Base-by-base conservation (phyloP, 1,140 invertebrate genomes). In the Pseudomyrmex sp. region DNA sequence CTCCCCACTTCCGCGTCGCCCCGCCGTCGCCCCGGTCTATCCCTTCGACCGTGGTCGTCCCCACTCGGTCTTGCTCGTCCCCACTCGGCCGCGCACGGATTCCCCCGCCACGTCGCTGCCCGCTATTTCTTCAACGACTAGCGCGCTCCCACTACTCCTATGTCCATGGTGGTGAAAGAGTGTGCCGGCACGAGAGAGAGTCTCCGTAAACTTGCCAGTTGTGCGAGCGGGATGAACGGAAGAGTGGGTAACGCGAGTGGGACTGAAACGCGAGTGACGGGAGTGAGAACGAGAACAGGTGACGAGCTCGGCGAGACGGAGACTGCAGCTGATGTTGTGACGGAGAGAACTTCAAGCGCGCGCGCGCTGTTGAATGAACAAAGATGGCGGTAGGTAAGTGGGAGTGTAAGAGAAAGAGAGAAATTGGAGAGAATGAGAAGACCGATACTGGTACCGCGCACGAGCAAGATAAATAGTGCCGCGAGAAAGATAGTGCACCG, bases 11-110 rank as follows among this genome's bases (percentile, higher is more conserved):
- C 23, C 18, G 0, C 10, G 35, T 18, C 44, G 35, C 52, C 8
- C 2, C 44, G 2, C 10, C 13, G 35, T 23, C 59, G 46, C 73
- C 35, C 69, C 54, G 69, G 8, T 35, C 2, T 18, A 7, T 56
- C 77, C 84, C 85, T 82, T 15, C 76, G 56, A 46, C 77, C 46
- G 63, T 76, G 68, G 35, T 82, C 35, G 35, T 35, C 35, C 35
- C 35, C 35, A 35, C 35, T 35, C 5, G 35, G 35, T 35, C 35
- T 7, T 65, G 13, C 23, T 61, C 44, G 79, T 85, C 69, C 48
- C 85, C 18, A 61, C 13, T 56, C 44, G 7, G 10, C 0, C 54
- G 23, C 13, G 4, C 13, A 3, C 18, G 48, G 2, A 50, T 35
- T 50, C 52, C 63, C 65, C 73, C 83, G 54, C 80, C 66, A 13